Evolutionary conservation across 2,113 vertebrate genomes (phyloP).

Genomic region (Gymnorhina tibicen): DNA sequence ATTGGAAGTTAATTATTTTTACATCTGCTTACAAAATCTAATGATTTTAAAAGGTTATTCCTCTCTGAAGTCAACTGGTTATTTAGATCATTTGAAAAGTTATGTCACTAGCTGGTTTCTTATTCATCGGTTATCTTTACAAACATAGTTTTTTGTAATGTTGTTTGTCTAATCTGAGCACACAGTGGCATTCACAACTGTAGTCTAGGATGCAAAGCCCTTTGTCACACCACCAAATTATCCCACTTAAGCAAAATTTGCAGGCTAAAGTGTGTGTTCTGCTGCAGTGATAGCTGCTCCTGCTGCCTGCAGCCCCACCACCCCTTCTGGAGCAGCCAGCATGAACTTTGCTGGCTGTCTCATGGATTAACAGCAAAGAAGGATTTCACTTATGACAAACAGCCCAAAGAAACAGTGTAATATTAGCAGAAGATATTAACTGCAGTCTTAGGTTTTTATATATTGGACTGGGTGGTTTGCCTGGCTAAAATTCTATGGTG

Average conservation of each 20-base stretch:
- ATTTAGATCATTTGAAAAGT: background rate
- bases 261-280: background rate
- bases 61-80: background rate
- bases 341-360: background rate
- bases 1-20: slow-evolving; percentile 55
- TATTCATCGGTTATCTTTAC: background rate
- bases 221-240: background rate
- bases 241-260: background rate
- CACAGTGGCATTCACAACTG: background rate
- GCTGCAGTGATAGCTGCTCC: background rate
- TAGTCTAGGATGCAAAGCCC: background rate
- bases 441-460: background rate
- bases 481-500: background rate
- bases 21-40: slow-evolving; percentile 27
- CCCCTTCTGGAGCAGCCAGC: background rate
- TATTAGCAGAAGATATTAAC: background rate
- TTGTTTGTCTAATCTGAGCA: background rate
- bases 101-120: background rate
- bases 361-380: background rate
- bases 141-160: background rate
- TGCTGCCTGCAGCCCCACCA: background rate
- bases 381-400: background rate
- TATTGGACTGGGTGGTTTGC: background rate
- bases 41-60: slow-evolving; percentile 26
- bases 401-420: background rate